phyloP scores from a whole-genome alignment of 1,140 invertebrate species.

The Drosophila bipectinata region DNA sequence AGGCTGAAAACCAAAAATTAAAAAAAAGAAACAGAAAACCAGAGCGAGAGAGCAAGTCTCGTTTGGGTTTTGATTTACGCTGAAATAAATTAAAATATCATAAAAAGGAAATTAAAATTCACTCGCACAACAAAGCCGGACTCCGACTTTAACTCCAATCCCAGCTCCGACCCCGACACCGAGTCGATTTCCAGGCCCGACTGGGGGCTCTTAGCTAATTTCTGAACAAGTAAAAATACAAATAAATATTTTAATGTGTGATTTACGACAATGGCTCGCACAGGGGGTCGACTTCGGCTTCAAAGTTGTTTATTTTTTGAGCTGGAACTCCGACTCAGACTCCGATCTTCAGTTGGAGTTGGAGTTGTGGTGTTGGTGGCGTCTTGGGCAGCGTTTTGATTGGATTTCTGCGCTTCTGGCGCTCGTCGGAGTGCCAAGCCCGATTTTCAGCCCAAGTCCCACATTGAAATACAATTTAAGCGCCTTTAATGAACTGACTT shows the following conservation, averaged over 20 bases:
- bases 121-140: constrained; percentile 70
- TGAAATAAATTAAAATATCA: constrained; percentile 84
- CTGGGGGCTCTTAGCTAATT: constrained; percentile 81
- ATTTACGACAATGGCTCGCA: constrained; percentile 83
- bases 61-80: constrained; percentile 83
- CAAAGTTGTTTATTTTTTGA: constrained; percentile 8
- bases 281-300: constrained; percentile 65
- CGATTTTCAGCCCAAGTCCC: constrained; percentile 13
- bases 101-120: constrained; percentile 84
- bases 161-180: constrained; percentile 8
- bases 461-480: constrained; percentile 77
- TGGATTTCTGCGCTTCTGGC: constrained; percentile 83
- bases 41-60: constrained; percentile 51
- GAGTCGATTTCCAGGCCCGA: constrained; percentile 17
- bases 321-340: not conserved
- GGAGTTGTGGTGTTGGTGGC: constrained; percentile 39
- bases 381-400: constrained; percentile 76
- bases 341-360: constrained; percentile 18
- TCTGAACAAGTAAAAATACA: constrained; percentile 84
- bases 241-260: constrained; percentile 84
- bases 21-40: constrained; percentile 11
- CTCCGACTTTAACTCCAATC: constrained; percentile 15
- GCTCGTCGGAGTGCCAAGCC: constrained; percentile 44
- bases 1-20: constrained; percentile 9
- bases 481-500: constrained; percentile 74